phyloP scores from a whole-genome alignment of 2,888 invertebrate genomes.

The Bursaphelenchus okinawaensis region DNA sequence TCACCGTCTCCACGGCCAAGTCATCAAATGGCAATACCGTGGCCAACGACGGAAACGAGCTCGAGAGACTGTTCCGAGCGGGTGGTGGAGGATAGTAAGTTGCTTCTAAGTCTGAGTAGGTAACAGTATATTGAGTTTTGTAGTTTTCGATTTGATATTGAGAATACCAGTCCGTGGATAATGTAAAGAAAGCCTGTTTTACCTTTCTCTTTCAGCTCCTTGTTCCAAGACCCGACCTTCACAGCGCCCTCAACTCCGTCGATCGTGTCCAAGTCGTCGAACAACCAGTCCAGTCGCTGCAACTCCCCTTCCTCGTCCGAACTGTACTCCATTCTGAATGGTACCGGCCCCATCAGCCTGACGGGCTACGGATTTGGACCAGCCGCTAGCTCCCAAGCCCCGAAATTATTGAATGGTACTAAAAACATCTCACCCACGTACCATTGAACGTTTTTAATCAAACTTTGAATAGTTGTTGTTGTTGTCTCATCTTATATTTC shows the following conservation, averaged over 20 bases:
- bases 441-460: background rate
- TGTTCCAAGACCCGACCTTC: background rate
- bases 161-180: background rate
- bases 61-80: background rate
- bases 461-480: background rate
- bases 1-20: background rate
- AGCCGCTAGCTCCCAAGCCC: background rate
- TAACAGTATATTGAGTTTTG: background rate
- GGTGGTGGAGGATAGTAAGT: constrained; percentile 4
- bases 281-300: background rate
- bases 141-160: background rate
- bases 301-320: constrained; percentile 5
- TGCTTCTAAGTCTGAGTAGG: background rate
- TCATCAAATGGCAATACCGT: background rate
- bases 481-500: background rate
- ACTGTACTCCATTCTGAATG: constrained; percentile 2
- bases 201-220: too few relatives aligned
- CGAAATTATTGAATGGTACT: background rate
- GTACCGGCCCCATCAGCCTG: background rate
- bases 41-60: background rate
- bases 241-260: background rate
- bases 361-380: background rate
- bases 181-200: too few relatives aligned
- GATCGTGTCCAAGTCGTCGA: background rate
- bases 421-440: constrained; percentile 6